Percentiles rank a stretch among this genome's conserved stretches.
These are phyloP conservation scores for Etheostoma perlongum DNA, from an alignment of 2,797 vertebrate species.

Conservation along the genomic window DNA sequence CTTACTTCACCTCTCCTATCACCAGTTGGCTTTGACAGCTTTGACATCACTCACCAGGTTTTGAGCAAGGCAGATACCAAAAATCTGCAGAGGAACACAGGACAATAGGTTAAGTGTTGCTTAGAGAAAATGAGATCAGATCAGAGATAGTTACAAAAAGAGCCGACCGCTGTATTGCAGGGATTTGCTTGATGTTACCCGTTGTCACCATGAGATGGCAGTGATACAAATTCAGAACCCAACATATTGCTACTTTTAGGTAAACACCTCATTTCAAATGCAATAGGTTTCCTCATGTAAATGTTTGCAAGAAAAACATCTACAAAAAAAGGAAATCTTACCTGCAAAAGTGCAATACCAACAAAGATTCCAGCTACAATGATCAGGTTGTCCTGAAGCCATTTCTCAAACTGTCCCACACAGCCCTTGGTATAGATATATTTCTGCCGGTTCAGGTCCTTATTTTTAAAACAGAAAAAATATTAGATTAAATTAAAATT, in stretches of 20 bases:
- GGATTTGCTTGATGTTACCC: neutral
- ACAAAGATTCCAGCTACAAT: constrained; percentile 91
- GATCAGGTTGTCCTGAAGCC: constrained; percentile 94
- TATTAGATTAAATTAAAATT: neutral
- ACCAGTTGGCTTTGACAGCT: constrained; percentile 95
- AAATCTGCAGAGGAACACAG: constrained; percentile 83
- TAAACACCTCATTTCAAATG: constrained; percentile 27
- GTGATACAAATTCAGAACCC: constrained; percentile 43
- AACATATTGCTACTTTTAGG: constrained; percentile 9
- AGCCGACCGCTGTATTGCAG: constrained; percentile 2
- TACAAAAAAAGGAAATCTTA: constrained; percentile 54
- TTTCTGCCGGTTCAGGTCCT: constrained; percentile 90
- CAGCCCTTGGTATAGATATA: constrained; percentile 94
- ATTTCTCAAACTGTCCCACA: constrained; percentile 95
- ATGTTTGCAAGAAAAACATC: neutral
- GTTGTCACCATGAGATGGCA: constrained; percentile 76
- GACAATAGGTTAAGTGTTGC: neutral
- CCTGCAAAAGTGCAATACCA: constrained; percentile 93
- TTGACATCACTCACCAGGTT: constrained; percentile 93
- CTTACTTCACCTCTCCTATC: constrained; percentile 70
- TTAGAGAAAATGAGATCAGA: constrained; percentile 11
- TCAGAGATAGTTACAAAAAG: neutral
- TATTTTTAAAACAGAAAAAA: constrained; percentile 22
- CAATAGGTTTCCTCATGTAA: neutral
- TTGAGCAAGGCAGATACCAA: constrained; percentile 94